Conservation (phyloP, 2,113 vertebrate species). For the Laticauda colubrina region DNA sequence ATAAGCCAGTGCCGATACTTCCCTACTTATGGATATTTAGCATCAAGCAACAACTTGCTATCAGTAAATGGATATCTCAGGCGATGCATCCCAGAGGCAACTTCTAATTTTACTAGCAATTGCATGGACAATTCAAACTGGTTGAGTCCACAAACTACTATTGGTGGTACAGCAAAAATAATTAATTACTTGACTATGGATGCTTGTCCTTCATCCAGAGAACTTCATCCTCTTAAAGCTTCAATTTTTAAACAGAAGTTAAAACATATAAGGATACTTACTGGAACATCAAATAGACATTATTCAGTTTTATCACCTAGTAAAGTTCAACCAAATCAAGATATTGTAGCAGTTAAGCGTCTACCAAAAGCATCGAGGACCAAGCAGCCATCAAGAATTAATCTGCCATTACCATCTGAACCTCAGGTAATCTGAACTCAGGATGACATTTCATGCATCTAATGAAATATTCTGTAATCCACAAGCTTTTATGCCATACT, state of each 20-base stretch:
- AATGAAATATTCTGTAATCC: not conserved
- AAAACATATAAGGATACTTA: slow-evolving; percentile 34
- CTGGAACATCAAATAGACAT: slow-evolving; percentile 52
- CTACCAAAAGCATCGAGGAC: slow-evolving; percentile 88
- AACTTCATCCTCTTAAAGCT: not conserved
- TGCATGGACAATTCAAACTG: not conserved
- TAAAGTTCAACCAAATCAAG: slow-evolving; percentile 72
- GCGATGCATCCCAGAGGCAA: slow-evolving; percentile 22
- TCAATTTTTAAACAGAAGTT: slow-evolving; percentile 36
- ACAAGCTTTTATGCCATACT: not conserved
- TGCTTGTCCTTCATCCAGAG: not conserved
- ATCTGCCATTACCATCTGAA: slow-evolving; percentile 75
- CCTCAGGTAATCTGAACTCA: slow-evolving; percentile 70
- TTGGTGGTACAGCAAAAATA: not conserved
- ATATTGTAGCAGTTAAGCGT: slow-evolving; percentile 71
- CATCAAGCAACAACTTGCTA: not conserved
- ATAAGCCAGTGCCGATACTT: slow-evolving; percentile 23
- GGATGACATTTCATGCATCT: not conserved
- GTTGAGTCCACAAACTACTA: not conserved
- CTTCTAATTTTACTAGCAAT: slow-evolving; percentile 17
- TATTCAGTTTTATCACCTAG: slow-evolving; percentile 63
- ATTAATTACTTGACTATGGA: not conserved
- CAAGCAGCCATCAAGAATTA: slow-evolving; percentile 91
- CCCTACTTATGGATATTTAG: not conserved
- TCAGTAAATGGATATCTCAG: not conserved